Evolutionary conservation across 2,797 vertebrate genomes (phyloP), one percentile per base, ranked within the genome.

Genomic region (Dendrocincla fuliginosa): DNA sequence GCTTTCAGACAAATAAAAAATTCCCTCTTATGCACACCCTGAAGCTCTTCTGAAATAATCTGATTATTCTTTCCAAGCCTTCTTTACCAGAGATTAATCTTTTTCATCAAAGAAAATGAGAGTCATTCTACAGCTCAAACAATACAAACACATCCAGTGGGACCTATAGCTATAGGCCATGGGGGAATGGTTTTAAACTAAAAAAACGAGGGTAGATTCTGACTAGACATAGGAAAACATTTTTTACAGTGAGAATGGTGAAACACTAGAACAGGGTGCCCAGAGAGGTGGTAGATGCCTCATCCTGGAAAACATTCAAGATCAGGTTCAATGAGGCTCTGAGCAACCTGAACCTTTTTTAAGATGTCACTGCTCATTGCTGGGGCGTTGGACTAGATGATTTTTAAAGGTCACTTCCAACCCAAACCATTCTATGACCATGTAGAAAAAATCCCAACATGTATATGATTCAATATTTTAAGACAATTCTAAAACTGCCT

Each of bases 381-480:
- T 24, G 16, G 10, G 4, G 4, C 1, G 1, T 23, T 64, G 50
- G 22, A 69, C 23, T 42, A 35, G 4, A 47, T 7, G 14, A 16
- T 13, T 13, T 83, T 53, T 55, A 68, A 53, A 7, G 13, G 30
- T 42, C 30, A 20, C 13, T 90, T 86, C 18, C 18, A n/a, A 25
- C 12, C 13, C 41, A n/a, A 65, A 18, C 12, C 10, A 80, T 55
- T 68, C 33, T 53, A 44, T 25, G 33, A 93, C 60, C 37, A 56
- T 1, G 2, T 8, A 52, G 6, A 32, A 7, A 17, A 5, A 6
- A 6, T 0, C 3, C 4, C 37, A 68, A 13, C 0, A 24, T 30
- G 22, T 8, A 8, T 19, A 50, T 28, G 3, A 57, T 82, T 37
- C 32, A 14, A 44, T 55, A 64, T 56, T 71, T 33, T 18, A 80